Conservation (phyloP, 2,113 vertebrate genomes). For the Chionomys nivalis region DNA sequence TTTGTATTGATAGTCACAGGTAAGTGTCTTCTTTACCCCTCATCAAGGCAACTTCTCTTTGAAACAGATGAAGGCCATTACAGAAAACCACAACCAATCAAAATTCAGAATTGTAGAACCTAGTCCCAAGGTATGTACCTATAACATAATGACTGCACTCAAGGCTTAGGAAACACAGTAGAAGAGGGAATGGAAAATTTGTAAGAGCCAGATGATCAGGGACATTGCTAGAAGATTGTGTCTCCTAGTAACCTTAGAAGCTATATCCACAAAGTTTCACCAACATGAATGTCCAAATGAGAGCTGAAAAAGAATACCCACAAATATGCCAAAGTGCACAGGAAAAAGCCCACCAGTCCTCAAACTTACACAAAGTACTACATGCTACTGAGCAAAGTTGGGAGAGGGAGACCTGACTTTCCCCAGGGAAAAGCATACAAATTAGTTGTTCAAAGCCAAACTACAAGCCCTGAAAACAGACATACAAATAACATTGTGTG, state of each 20-base stretch:
- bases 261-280: not conserved
- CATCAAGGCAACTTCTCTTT: not conserved
- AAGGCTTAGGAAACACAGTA: not conserved
- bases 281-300: not conserved
- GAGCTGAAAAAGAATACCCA: not conserved
- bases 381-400: not conserved
- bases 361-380: not conserved
- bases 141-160: not conserved
- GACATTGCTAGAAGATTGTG: not conserved
- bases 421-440: not conserved
- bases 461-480: not conserved
- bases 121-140: not conserved
- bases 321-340: not conserved
- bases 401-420: not conserved
- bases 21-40: not conserved
- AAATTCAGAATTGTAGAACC: not conserved
- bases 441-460: not conserved
- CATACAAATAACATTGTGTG: not conserved
- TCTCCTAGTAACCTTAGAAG: not conserved
- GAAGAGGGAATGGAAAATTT: not conserved
- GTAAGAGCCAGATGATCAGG: not conserved
- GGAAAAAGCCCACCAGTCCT: not conserved
- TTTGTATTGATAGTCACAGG: not conserved
- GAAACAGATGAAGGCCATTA: not conserved
- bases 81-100: not conserved